Percentiles rank a stretch among this genome's conserved stretches.
Evolutionary conservation across 1,140 invertebrate species (phyloP).

Genomic region (Chymomyza costata): DNA sequence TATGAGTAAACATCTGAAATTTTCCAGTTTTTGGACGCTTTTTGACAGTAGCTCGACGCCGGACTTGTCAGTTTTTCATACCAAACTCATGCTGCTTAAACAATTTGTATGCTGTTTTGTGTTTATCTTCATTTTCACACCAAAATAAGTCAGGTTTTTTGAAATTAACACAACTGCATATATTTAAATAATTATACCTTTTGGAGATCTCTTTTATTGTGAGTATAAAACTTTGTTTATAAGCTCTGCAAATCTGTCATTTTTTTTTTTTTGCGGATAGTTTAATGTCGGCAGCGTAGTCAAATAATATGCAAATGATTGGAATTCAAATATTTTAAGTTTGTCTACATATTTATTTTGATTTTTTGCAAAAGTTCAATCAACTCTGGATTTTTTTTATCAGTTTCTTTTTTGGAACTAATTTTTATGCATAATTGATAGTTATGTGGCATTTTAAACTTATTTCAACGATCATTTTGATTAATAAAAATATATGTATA

Average conservation of each 20-base stretch:
- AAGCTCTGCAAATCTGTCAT: no score
- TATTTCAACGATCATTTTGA: no score
- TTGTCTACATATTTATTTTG: conserved; percentile 22
- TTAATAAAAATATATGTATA: no score
- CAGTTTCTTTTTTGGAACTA: no score
- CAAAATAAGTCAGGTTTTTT: conserved; percentile 29
- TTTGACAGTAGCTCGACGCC: conserved; percentile 40
- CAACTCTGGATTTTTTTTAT: no score
- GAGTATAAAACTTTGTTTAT: no score
- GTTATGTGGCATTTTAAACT: no score
- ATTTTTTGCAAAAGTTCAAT: conserved; percentile 42
- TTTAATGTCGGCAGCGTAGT: conserved; percentile 5
- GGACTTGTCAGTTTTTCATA: conserved; percentile 45
- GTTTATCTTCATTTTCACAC: conserved; percentile 56
- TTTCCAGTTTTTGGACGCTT: conserved; percentile 22
- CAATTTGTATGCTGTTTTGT: conserved; percentile 18
- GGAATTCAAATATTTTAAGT: not conserved
- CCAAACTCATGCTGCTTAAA: not conserved
- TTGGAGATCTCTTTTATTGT: conserved; percentile 11
- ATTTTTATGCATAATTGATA: no score
- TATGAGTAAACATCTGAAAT: conserved; percentile 35
- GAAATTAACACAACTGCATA: conserved; percentile 21
- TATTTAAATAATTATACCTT: conserved; percentile 49
- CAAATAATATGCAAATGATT: conserved; percentile 41
- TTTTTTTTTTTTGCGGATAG: no score